These are phyloP conservation scores for Phyllostomus discolor DNA, from an alignment of 2,113 vertebrate species.

Conservation along the genomic window DNA sequence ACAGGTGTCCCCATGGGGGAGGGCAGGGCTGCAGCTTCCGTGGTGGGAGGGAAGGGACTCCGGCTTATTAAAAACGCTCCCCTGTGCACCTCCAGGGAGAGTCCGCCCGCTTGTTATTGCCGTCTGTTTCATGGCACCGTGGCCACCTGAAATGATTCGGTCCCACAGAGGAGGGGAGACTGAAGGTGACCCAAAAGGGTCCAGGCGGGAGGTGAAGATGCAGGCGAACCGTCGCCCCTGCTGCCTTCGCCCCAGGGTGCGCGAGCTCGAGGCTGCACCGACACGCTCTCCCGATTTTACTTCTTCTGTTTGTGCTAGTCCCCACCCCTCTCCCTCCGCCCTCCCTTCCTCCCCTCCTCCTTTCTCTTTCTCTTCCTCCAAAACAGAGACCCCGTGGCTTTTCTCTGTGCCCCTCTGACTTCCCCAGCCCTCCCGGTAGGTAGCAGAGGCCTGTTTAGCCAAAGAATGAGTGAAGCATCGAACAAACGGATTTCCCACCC, in stretches of 20 bases:
- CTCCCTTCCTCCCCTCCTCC: neutral
- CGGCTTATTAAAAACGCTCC: neutral
- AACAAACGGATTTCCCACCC: neutral
- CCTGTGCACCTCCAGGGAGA: neutral
- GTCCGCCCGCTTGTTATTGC: too few relatives aligned
- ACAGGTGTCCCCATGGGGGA: neutral
- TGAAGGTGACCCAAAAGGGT: neutral
- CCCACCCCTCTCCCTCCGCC: accelerated
- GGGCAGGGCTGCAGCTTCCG: accelerated
- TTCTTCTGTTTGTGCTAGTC: neutral
- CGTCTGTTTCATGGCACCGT: neutral
- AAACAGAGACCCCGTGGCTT: neutral
- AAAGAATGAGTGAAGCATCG: neutral
- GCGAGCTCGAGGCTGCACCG: accelerated
- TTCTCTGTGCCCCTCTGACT: neutral
- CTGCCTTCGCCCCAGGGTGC: accelerated
- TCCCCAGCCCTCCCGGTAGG: neutral
- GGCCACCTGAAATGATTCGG: neutral
- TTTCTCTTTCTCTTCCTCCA: neutral
- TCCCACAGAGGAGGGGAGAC: neutral
- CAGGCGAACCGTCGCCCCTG: accelerated
- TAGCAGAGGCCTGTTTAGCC: too few relatives aligned
- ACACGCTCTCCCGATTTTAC: too few relatives aligned
- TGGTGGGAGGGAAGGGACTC: neutral
- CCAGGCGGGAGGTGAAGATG: accelerated